These are phyloP conservation scores for Lydus trimaculatus DNA, from an alignment of 2,888 invertebrate genomes.

Conservation along the genomic window DNA sequence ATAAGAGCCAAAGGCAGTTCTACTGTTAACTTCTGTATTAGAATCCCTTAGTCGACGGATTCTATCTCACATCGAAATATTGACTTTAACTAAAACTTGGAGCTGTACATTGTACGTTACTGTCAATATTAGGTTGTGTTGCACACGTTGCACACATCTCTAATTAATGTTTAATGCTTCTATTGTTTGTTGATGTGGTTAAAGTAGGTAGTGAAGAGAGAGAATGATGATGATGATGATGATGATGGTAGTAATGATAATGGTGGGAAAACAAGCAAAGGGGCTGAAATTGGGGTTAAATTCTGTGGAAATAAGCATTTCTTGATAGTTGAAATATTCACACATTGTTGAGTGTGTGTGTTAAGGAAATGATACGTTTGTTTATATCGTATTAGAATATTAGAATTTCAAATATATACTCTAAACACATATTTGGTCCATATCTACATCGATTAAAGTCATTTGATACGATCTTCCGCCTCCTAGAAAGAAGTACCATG, in stretches of 20 bases:
- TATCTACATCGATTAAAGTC: not conserved
- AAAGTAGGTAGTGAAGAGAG: not conserved
- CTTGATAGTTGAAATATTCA: not conserved
- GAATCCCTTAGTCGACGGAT: not conserved
- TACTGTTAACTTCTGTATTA: not conserved
- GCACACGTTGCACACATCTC: constrained; percentile 4
- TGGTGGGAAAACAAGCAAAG: not conserved
- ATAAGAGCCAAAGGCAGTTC: not conserved
- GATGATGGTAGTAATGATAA: not conserved
- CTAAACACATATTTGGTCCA: too few species aligned
- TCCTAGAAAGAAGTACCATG: not conserved
- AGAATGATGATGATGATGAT: not conserved
- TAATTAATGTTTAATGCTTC: not conserved
- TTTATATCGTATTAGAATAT: too few species aligned
- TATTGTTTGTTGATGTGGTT: constrained; percentile 24
- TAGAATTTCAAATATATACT: too few species aligned
- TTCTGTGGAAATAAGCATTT: not conserved
- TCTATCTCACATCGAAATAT: not conserved
- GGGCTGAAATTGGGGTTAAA: not conserved
- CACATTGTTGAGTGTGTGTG: not conserved
- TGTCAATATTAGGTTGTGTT: not conserved
- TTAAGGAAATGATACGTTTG: not conserved
- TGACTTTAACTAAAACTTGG: not conserved
- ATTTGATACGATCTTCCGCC: not conserved
- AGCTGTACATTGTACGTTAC: not conserved